Percentiles rank a stretch among this genome's conserved stretches.
phyloP scores from a whole-genome alignment of 2,797 vertebrate genomes.

The Enteromius anoplus region DNA sequence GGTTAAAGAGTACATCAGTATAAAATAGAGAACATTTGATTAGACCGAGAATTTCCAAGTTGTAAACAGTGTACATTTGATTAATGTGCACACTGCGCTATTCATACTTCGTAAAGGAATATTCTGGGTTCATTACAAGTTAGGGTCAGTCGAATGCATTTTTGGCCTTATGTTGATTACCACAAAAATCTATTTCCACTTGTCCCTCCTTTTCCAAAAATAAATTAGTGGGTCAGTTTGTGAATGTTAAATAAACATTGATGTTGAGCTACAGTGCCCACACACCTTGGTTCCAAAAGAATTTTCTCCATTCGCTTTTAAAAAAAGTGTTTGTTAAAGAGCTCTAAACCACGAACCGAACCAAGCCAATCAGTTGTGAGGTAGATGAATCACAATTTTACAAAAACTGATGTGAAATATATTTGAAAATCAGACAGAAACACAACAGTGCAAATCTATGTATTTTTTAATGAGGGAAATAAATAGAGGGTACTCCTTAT shows the following conservation, averaged over 20 bases:
- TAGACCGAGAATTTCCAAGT: conserved; percentile 6
- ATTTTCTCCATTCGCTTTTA: neutral
- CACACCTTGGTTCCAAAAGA: neutral
- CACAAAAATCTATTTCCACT: neutral
- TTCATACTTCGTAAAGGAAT: neutral
- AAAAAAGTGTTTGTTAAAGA: neutral
- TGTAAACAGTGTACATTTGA: neutral
- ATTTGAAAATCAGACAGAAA: neutral
- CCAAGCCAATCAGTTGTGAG: neutral
- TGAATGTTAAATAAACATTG: neutral
- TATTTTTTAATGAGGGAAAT: neutral
- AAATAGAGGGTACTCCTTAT: neutral
- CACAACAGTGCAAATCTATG: neutral
- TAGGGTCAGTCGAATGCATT: neutral
- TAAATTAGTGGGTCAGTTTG: too few species aligned
- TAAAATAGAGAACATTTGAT: conserved; percentile 19
- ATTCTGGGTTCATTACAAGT: conserved; percentile 12
- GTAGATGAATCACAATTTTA: neutral
- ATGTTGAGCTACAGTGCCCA: neutral
- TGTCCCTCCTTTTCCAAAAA: neutral
- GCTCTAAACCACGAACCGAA: neutral
- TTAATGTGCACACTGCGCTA: neutral
- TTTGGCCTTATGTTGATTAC: neutral
- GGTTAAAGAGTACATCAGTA: conserved; percentile 29
- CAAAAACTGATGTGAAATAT: neutral